These are phyloP conservation scores for Argya squamiceps DNA, from an alignment of 2,797 vertebrate species.

Conservation along the genomic window DNA sequence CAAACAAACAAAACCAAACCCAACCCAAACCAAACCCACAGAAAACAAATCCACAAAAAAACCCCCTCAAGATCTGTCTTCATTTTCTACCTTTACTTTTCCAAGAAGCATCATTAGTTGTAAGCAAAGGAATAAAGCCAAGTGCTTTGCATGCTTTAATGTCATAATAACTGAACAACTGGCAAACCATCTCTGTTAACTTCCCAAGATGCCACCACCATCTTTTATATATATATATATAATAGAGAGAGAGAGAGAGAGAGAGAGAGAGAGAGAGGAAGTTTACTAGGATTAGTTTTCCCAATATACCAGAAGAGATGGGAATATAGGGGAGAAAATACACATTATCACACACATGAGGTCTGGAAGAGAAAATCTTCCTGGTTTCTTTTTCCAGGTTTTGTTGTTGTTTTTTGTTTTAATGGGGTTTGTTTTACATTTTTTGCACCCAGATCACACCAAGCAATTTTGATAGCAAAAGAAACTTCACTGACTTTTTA, in stretches of 20 bases:
- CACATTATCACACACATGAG: background rate
- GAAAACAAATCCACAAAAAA: background rate
- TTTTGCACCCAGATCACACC: background rate
- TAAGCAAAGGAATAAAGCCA: background rate
- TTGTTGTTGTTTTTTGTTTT: background rate
- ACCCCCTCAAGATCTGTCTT: accelerated
- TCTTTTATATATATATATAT: background rate
- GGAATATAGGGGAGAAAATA: background rate
- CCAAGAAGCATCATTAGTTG: background rate
- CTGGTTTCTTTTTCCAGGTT: background rate
- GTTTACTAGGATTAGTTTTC: background rate
- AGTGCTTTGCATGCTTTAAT: background rate
- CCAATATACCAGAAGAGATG: background rate
- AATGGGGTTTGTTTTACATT: background rate
- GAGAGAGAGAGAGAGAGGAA: background rate
- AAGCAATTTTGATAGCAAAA: background rate
- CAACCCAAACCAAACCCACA: accelerated
- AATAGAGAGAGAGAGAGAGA: too few species aligned
- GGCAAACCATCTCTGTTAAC: background rate
- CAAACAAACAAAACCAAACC: background rate
- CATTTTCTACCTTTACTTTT: background rate
- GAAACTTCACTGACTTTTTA: background rate
- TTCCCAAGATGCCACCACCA: background rate
- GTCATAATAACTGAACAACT: background rate
- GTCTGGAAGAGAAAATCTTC: background rate